phyloP scores from a whole-genome alignment of 2,113 vertebrate species.

The Fregata magnificens region DNA sequence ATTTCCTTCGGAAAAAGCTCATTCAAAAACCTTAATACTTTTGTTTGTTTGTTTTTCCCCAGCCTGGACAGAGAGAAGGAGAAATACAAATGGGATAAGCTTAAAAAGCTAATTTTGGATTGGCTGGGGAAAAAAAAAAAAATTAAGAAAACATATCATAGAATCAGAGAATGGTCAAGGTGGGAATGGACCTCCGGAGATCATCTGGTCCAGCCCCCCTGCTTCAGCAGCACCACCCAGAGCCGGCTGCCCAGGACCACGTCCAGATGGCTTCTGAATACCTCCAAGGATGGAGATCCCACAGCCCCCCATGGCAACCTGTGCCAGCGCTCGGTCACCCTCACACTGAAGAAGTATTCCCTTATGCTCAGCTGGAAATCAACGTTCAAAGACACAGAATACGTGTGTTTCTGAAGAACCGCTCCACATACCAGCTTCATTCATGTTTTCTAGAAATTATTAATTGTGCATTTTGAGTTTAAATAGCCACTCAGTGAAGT shows the following conservation, averaged over 20 bases:
- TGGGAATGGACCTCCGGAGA: neutral
- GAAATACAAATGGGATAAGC: neutral
- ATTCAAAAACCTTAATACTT: neutral
- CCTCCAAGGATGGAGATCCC: neutral
- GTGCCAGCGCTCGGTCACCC: neutral
- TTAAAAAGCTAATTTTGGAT: neutral
- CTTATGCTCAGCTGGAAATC: neutral
- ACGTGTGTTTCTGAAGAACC: neutral
- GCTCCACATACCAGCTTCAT: neutral
- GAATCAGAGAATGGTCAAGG: neutral
- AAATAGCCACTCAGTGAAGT: neutral
- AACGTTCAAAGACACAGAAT: neutral
- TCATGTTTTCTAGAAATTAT: neutral
- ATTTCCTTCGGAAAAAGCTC: neutral
- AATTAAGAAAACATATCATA: neutral
- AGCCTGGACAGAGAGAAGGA: neutral
- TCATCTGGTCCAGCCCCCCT: neutral
- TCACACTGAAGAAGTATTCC: neutral
- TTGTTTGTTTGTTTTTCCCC: neutral
- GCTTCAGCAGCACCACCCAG: neutral
- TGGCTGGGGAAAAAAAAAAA: neutral
- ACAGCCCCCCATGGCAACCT: neutral
- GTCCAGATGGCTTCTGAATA: neutral
- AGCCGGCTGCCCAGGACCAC: neutral
- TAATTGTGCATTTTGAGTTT: neutral